These are phyloP conservation scores for Blomia tropicalis DNA, from an alignment of 2,888 invertebrate species.

Conservation along the genomic window DNA sequence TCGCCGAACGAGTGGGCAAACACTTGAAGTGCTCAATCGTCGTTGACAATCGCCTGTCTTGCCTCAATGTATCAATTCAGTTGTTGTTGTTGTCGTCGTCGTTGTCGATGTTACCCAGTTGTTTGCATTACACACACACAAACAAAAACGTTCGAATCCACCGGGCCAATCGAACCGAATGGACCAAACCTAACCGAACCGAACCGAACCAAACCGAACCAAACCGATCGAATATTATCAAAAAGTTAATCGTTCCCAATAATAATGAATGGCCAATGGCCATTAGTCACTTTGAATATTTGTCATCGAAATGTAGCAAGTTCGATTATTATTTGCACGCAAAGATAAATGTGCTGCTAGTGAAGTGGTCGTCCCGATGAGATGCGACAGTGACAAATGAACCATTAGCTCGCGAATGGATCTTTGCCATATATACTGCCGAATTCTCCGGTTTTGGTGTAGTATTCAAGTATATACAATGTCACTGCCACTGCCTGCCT, in stretches of 20 bases:
- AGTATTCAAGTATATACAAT: no score
- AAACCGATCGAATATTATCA: neutral
- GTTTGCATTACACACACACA: neutral
- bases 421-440: no score
- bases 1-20: neutral
- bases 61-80: constrained; percentile 3
- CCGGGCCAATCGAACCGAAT: no score
- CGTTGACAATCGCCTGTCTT: neutral
- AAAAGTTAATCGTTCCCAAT: constrained; percentile 9
- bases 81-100: neutral
- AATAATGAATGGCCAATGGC: constrained; percentile 9
- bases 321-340: constrained; percentile 2
- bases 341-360: constrained; percentile 5
- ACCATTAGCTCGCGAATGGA: constrained; percentile 4
- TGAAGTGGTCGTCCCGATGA: neutral
- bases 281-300: constrained; percentile 15
- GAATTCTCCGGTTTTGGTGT: no score
- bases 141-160: no score
- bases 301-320: constrained; percentile 4
- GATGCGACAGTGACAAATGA: constrained; percentile 15
- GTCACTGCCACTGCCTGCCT: neutral
- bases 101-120: neutral
- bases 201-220: no score
- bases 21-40: neutral
- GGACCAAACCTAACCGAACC: no score